Evolutionary conservation across 2,113 vertebrate genomes (phyloP).

Genomic region (Craseonycteris thonglongyai): DNA sequence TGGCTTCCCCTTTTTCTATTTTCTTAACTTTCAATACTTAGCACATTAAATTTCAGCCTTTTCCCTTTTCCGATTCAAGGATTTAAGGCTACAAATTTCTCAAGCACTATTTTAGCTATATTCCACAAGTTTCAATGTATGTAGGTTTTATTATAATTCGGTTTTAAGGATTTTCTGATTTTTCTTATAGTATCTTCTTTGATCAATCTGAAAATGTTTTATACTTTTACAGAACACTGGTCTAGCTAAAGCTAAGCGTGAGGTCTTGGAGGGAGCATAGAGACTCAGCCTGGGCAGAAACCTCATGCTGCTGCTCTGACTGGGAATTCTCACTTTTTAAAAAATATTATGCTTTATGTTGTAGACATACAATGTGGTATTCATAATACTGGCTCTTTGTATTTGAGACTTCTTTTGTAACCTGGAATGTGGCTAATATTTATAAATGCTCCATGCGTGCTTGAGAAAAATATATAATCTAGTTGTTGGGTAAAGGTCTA

Average conservation of each 20-base stretch:
- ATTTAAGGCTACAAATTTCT: conserved; percentile 13
- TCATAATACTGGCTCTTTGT: not conserved
- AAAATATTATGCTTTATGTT: not conserved
- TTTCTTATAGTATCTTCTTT: not conserved
- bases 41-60: not conserved
- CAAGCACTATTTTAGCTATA: not conserved
- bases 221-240: not conserved
- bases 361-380: not conserved
- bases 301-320: not conserved
- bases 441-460: not conserved
- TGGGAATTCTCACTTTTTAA: not conserved
- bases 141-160: not conserved
- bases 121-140: not conserved
- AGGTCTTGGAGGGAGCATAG: not conserved
- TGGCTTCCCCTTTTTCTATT: not conserved
- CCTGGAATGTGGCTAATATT: not conserved
- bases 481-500: not conserved
- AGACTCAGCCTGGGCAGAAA: not conserved
- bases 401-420: not conserved
- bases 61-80: not conserved
- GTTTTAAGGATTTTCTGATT: not conserved
- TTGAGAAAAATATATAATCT: not conserved
- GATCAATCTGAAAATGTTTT: not conserved
- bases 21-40: not conserved
- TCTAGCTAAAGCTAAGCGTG: not conserved